These are phyloP conservation scores for Drosophila bunnanda DNA, from an alignment of 2,888 invertebrate species.

Conservation along the genomic window DNA sequence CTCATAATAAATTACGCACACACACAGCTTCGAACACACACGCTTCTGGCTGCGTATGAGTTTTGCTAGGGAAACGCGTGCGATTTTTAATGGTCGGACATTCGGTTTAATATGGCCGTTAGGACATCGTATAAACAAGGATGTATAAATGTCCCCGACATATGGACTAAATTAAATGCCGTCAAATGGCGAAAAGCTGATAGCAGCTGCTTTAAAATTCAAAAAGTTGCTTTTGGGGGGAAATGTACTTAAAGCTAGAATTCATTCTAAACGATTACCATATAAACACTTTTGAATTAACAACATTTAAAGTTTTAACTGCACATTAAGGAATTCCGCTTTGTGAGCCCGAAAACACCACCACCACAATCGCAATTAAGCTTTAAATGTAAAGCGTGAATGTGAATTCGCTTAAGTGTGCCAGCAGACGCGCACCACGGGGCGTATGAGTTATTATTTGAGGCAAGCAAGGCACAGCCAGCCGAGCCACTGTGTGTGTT, in stretches of 20 bases:
- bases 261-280: slow-evolving; percentile 22
- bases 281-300: slow-evolving; percentile 19
- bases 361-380: slow-evolving; percentile 62
- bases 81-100: slow-evolving; percentile 48
- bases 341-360: neutral
- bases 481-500: neutral
- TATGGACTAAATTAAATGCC: slow-evolving; percentile 28
- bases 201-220: slow-evolving; percentile 9
- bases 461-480: slow-evolving; percentile 12
- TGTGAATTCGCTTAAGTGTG: slow-evolving; percentile 66
- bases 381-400: slow-evolving; percentile 63
- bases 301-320: slow-evolving; percentile 32
- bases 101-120: slow-evolving; percentile 44
- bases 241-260: slow-evolving; percentile 19
- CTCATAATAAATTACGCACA: slow-evolving; percentile 58
- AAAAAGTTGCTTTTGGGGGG: neutral
- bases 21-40: neutral
- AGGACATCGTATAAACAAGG: slow-evolving; percentile 31
- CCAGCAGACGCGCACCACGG: slow-evolving; percentile 35
- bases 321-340: slow-evolving; percentile 38
- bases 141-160: slow-evolving; percentile 23
- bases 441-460: slow-evolving; percentile 72
- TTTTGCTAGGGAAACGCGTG: slow-evolving; percentile 34
- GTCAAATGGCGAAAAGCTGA: neutral
- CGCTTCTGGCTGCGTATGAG: too few relatives aligned